These are phyloP conservation scores for Netelia inedita DNA, from an alignment of 2,888 invertebrate genomes.

Conservation along the genomic window DNA sequence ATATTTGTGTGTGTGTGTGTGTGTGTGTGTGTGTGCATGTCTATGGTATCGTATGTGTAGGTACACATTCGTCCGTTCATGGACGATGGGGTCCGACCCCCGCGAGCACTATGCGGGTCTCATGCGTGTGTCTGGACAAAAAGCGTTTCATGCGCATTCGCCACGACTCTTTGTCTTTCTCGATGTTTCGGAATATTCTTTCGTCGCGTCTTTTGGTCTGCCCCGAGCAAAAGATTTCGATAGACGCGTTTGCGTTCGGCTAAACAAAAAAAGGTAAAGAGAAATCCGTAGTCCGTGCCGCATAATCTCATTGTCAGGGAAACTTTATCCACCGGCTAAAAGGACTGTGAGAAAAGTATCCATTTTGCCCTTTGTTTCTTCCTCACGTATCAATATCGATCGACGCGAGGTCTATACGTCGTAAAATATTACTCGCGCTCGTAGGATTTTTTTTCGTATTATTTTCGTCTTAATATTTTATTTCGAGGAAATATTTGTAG, in stretches of 20 bases:
- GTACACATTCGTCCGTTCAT: slow-evolving; percentile 12
- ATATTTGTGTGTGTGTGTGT: slow-evolving; percentile 12
- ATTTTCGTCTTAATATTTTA: neutral
- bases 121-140: neutral
- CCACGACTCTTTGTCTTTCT: neutral
- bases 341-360: neutral
- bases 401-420: neutral
- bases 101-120: slow-evolving; percentile 2
- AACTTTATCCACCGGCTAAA: neutral
- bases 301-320: neutral
- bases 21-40: neutral
- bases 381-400: neutral
- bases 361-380: neutral
- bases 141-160: neutral
- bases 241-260: no score
- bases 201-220: no score
- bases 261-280: no score
- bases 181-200: no score
- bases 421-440: neutral
- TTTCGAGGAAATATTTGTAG: neutral
- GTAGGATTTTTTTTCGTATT: neutral
- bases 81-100: slow-evolving; percentile 25
- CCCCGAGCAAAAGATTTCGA: no score
- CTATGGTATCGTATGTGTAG: slow-evolving; percentile 4
- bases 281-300: no score